phyloP scores from a whole-genome alignment of 2,113 vertebrate species.

The Atractosteus spatula region DNA sequence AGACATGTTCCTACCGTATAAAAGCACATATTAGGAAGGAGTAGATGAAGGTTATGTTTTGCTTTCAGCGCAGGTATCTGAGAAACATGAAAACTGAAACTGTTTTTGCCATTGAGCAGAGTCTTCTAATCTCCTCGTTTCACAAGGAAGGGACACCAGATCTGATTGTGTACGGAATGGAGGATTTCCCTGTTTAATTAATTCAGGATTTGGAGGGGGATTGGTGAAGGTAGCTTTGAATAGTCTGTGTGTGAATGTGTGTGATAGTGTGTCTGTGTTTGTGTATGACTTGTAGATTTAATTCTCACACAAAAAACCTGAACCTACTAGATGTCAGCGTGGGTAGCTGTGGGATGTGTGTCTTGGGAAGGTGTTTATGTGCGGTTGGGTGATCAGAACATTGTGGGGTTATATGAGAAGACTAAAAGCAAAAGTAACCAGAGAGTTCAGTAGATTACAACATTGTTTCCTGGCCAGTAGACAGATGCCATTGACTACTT shows the following conservation, averaged over 20 bases:
- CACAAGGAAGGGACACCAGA: conserved; percentile 63
- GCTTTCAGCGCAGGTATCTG: no score
- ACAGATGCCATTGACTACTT: no score
- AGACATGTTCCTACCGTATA: no score
- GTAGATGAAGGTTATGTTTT: no score
- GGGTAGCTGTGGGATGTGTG: no score
- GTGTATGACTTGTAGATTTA: conserved; percentile 41
- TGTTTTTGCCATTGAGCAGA: conserved; percentile 55
- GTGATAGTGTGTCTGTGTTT: neutral
- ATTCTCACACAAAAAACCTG: conserved; percentile 64
- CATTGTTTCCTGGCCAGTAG: neutral
- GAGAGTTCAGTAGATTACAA: neutral
- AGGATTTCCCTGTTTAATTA: conserved; percentile 78
- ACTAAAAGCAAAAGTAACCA: neutral
- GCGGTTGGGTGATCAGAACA: neutral
- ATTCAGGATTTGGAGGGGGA: conserved; percentile 74
- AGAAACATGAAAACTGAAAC: conserved; percentile 42
- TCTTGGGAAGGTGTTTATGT: neutral
- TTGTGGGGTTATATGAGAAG: neutral
- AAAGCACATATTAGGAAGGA: no score
- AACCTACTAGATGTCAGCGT: conserved; percentile 20
- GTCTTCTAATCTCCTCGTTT: conserved; percentile 62
- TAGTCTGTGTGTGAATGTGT: conserved; percentile 18
- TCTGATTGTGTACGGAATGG: conserved; percentile 53
- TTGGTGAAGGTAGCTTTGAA: conserved; percentile 59